Evolutionary conservation across 2,888 invertebrate species (phyloP).

Genomic region (Drosophila mimica): DNA sequence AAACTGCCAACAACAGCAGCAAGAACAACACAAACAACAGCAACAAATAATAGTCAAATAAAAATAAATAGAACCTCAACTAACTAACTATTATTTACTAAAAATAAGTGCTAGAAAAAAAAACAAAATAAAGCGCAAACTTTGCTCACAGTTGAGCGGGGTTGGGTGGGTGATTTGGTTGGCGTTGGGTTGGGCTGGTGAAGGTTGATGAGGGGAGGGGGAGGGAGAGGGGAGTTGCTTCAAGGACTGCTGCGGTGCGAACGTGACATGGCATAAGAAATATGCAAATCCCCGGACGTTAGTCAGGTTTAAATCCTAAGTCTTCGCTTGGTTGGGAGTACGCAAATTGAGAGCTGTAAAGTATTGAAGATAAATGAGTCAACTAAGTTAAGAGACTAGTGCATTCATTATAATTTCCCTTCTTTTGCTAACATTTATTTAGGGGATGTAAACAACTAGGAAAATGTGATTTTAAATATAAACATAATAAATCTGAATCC

Average conservation of each 20-base stretch:
- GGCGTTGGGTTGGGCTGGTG: background rate
- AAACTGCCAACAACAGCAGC: constrained; percentile 36
- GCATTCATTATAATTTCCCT: constrained; percentile 14
- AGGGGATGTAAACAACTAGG: background rate
- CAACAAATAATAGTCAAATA: constrained; percentile 30
- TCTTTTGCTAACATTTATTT: background rate
- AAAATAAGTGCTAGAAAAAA: constrained; percentile 68
- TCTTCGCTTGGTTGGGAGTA: constrained; percentile 37
- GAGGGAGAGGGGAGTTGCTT: constrained; percentile 1
- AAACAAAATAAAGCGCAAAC: constrained; percentile 29
- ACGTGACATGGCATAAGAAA: constrained; percentile 65
- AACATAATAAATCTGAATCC: background rate
- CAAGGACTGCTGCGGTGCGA: constrained; percentile 47
- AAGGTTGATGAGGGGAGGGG: background rate
- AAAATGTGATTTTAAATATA: background rate
- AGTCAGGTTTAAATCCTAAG: constrained; percentile 64
- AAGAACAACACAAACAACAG: constrained; percentile 25
- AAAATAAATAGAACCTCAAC: constrained; percentile 66
- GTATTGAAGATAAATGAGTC: constrained; percentile 59
- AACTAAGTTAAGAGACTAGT: constrained; percentile 21
- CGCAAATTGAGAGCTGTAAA: constrained; percentile 59
- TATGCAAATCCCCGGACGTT: constrained; percentile 62
- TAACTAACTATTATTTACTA: constrained; percentile 80
- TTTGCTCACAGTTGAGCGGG: constrained; percentile 17
- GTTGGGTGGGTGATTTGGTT: background rate